Percentiles rank a stretch among this genome's conserved stretches.
Evolutionary conservation across 2,113 vertebrate genomes (phyloP).

Genomic region (Urocolius indicus): DNA sequence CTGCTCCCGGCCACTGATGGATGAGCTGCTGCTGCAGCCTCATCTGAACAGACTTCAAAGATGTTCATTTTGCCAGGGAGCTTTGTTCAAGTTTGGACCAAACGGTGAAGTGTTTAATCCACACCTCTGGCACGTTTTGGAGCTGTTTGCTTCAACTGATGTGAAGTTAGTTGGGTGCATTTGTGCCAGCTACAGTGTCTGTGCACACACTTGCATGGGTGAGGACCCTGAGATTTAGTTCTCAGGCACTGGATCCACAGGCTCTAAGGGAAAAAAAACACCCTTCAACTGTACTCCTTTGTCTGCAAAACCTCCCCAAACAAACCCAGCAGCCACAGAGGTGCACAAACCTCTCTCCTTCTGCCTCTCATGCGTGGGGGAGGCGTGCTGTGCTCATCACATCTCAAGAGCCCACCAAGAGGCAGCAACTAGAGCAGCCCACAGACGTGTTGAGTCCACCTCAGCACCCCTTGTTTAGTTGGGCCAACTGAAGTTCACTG

Average conservation of each 20-base stretch:
- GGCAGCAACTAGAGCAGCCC: background rate
- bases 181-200: accelerated
- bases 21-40: background rate
- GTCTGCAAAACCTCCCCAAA: background rate
- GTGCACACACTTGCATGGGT: background rate
- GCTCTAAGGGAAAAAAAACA: background rate
- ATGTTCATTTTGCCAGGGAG: background rate
- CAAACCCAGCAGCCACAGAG: background rate
- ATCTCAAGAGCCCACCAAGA: background rate
- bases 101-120: background rate
- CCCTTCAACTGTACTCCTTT: background rate
- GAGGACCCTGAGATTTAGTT: background rate
- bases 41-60: background rate
- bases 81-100: background rate
- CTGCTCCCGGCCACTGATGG: background rate
- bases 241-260: background rate
- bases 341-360: background rate
- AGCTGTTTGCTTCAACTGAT: background rate
- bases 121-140: background rate
- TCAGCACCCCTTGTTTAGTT: background rate
- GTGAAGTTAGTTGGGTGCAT: background rate
- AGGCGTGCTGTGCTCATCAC: background rate
- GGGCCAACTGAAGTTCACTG: background rate
- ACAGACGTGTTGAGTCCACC: accelerated
- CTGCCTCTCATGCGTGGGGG: accelerated